Conservation (phyloP, 2,113 vertebrate genomes). For the Sinocyclocheilus maitianheensis region DNA sequence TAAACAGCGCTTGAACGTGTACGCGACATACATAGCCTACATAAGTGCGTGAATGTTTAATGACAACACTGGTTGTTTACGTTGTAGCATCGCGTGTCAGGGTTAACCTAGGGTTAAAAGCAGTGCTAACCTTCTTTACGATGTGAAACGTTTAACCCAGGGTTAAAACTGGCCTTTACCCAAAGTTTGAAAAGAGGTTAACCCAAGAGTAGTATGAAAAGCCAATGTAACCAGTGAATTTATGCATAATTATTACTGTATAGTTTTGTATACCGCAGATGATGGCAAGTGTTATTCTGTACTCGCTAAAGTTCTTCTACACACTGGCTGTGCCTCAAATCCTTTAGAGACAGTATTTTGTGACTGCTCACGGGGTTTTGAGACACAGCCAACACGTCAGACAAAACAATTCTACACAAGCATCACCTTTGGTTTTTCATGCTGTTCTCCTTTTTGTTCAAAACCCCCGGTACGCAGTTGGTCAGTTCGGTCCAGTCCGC, state of each 20-base stretch:
- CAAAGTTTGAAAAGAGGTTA: background rate
- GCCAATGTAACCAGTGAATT: background rate
- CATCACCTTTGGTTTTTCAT: constrained; percentile 84
- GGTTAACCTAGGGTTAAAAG: background rate
- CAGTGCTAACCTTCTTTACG: background rate
- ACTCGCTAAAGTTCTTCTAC: background rate
- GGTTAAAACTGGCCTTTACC: background rate
- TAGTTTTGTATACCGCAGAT: background rate
- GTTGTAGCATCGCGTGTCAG: background rate
- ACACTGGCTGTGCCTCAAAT: background rate
- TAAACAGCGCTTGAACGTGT: background rate
- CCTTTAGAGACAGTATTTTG: background rate
- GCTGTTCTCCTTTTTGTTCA: constrained; percentile 90
- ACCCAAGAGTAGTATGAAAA: background rate
- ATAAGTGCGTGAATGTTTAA: background rate
- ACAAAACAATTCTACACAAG: background rate
- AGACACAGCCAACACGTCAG: background rate
- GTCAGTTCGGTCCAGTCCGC: constrained; percentile 99
- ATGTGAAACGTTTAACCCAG: background rate
- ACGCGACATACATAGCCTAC: background rate
- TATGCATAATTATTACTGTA: background rate
- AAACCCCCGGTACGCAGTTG: constrained; percentile 94
- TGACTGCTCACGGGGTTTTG: background rate
- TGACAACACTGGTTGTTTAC: background rate
- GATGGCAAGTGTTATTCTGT: background rate